Evolutionary conservation across 1,140 invertebrate genomes (phyloP), one percentile per base, ranked within the genome.

Genomic region (Streblospio benedicti): DNA sequence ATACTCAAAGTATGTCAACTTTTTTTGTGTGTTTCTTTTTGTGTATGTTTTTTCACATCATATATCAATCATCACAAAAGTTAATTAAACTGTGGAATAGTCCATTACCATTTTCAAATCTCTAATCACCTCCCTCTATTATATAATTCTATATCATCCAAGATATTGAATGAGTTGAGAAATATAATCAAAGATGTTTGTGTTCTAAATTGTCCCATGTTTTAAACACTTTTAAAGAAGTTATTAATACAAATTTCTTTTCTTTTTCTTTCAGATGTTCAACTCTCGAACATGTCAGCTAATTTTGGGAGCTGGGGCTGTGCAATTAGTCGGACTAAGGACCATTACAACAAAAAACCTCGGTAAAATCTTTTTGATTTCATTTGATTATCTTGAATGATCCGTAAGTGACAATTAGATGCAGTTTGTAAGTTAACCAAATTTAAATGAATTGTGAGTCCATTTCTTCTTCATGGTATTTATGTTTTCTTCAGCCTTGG

Each of bases 291-390:
- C 88, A 62, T 96, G 89, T 79, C 91, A 97, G 73, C 79, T 99
- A 57, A 91, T 99, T 27, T 80, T 98, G 25, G 93, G 93, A 50
- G 95, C 93, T 31, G 93, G 93, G 31, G 94, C 96, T 1, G 84
- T 97, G 69, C 87, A 92, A 71, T 86, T 92, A 61, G 91, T 92
- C 18, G 93, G 94, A 0, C 79, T 98, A 41, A 97, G 96, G 80
- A 96, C 91, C 44, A 99, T 99, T 50, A 94, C 92, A 0, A 93
- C 89, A 62, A 90, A 88, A 41, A 97, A 95, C 81, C 80, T 98
- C 61, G 80, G 80, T 79, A 68, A 61, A 55, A 44, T 18, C 35
- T 16, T 14, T 35, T 33, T 54, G 18, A 30, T 12, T 23, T 9
- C 9, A 45, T 47, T 47, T 12, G 25, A 2, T 47, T n/a, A 12